Percentiles rank a stretch among this genome's conserved stretches.
Evolutionary conservation across 1,140 invertebrate genomes (phyloP).

Genomic region (Copidosoma floridanum): DNA sequence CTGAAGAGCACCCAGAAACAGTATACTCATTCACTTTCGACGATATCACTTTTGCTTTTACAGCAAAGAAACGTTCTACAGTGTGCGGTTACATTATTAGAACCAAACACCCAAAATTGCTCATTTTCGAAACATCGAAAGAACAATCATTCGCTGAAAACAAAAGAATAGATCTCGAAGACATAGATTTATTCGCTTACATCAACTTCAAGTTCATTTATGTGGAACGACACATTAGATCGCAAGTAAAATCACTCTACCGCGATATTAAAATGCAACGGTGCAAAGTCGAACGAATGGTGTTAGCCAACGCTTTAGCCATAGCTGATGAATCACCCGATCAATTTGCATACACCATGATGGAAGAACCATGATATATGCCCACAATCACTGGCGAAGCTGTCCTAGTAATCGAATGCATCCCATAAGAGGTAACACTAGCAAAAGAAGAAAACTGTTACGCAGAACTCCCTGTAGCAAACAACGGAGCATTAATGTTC

Average conservation of each 20-base stretch:
- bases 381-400: conserved; percentile 24
- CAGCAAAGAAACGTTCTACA: no score
- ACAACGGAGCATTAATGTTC: conserved; percentile 13
- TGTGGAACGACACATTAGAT: conserved; percentile 28
- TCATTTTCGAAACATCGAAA: no score
- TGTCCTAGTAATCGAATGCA: conserved; percentile 25
- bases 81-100: no score
- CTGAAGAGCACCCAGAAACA: no score
- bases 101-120: no score
- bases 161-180: no score
- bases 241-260: conserved; percentile 8
- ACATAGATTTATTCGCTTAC: no score
- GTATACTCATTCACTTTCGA: no score
- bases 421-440: conserved; percentile 15
- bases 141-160: no score
- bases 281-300: conserved; percentile 12
- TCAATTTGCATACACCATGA: conserved; percentile 27
- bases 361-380: conserved; percentile 32
- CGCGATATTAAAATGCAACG: conserved; percentile 3
- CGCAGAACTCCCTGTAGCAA: conserved; percentile 20
- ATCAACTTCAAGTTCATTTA: no score
- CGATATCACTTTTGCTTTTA: no score
- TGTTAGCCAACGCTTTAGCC: conserved; percentile 21
- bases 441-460: conserved; percentile 24
- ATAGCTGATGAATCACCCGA: conserved; percentile 24